These are phyloP conservation scores for Tretioscincus oriximinensis DNA, from an alignment of 2,113 vertebrate genomes.

Conservation along the genomic window DNA sequence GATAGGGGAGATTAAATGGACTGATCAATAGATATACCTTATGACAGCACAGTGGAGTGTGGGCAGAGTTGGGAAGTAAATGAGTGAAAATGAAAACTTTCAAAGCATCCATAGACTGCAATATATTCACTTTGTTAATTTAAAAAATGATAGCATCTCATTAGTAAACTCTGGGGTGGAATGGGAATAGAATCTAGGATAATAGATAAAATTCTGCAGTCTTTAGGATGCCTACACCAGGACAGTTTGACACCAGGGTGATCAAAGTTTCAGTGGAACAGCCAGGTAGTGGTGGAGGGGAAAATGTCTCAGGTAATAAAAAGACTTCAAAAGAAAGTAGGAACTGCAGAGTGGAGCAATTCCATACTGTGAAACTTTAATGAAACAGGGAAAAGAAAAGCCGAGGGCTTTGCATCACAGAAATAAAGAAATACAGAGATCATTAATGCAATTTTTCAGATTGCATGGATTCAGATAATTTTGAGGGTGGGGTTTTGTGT, in stretches of 20 bases:
- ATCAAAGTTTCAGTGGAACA: not conserved
- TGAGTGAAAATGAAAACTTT: not conserved
- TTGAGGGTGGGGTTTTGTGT: too few relatives aligned
- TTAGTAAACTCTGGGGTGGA: not conserved
- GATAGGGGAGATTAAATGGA: constrained; percentile 20
- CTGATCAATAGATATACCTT: constrained; percentile 18
- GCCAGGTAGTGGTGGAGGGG: not conserved
- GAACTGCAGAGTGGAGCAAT: too few relatives aligned
- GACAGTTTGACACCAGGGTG: too few relatives aligned
- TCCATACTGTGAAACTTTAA: too few relatives aligned
- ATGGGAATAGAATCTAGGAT: not conserved
- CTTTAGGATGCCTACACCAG: not conserved
- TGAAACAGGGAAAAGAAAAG: too few relatives aligned
- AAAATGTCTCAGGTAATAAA: too few relatives aligned
- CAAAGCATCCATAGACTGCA: not conserved
- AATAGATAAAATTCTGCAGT: not conserved
- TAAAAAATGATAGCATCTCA: too few relatives aligned
- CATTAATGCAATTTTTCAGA: too few relatives aligned
- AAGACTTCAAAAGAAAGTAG: too few relatives aligned
- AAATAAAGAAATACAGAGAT: too few relatives aligned
- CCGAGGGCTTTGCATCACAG: too few relatives aligned
- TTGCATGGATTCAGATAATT: too few relatives aligned
- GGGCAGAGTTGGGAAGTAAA: not conserved
- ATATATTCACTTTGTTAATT: not conserved
- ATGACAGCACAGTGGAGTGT: not conserved